Conservation (phyloP, 2,797 vertebrate genomes). For the Siniperca scherzeri region DNA sequence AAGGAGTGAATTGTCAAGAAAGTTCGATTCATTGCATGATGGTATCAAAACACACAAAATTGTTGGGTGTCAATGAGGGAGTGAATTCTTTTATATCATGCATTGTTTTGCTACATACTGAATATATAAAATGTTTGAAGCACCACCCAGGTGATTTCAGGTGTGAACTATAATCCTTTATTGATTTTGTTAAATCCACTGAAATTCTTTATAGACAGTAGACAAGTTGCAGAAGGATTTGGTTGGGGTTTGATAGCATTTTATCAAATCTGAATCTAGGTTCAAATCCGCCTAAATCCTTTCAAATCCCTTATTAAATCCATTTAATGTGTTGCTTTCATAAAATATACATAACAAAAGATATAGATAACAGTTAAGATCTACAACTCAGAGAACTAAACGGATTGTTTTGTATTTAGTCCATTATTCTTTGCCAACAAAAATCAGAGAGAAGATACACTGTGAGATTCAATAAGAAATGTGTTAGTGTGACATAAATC, state of each 20-base stretch:
- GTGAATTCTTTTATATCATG: background rate
- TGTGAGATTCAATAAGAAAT: background rate
- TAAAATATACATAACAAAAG: background rate
- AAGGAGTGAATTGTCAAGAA: slow-evolving; percentile 48
- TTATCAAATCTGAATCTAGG: slow-evolving; percentile 40
- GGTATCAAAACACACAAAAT: slow-evolving; percentile 17
- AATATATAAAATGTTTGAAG: background rate
- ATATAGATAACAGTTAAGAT: slow-evolving; percentile 4
- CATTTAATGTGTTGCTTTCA: slow-evolving; percentile 25
- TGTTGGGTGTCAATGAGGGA: slow-evolving; percentile 14
- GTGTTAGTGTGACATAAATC: background rate
- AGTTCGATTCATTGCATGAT: slow-evolving; percentile 25
- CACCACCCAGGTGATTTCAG: background rate
- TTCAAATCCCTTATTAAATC: slow-evolving; percentile 18
- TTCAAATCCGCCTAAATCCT: slow-evolving; percentile 46
- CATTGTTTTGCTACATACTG: background rate
- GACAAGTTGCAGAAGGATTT: slow-evolving; percentile 24
- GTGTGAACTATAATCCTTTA: background rate
- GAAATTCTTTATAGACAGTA: background rate
- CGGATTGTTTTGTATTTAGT: background rate
- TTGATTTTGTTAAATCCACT: slow-evolving; percentile 35
- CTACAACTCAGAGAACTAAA: background rate
- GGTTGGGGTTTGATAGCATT: slow-evolving; percentile 16
- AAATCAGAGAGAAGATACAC: background rate
- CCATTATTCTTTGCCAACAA: background rate